Base-by-base conservation (phyloP, 2,113 vertebrate genomes). In the Nibea coibor region DNA sequence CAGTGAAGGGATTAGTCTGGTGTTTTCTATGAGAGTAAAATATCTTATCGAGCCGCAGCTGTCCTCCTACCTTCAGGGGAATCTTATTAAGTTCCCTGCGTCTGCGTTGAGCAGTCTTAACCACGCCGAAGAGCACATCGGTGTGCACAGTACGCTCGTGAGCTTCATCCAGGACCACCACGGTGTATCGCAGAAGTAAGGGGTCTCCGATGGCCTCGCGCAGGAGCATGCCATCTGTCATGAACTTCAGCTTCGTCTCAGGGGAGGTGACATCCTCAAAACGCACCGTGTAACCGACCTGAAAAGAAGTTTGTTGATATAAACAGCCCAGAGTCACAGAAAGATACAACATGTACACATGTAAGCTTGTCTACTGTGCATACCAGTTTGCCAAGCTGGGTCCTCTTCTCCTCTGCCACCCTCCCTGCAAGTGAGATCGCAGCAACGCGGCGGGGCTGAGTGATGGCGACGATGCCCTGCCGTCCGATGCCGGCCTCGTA, bases 141-240 rank as follows among this genome's bases (percentile, higher is more conserved):
- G 98, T 99, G 84, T 99, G 97, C 61, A 99, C 87, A 0, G 97
- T 98, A 85, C 97, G 96, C 86, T 99, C 98, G 0, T 99, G 98
- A 68, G 98, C 98, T 78, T 99, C 98, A 2, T 99, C 98, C 93
- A 99, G 94, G 75, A 99, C 93, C 82, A 97, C 90, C 15, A 98
- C 92, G 0, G 95, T 97, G 92, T 99, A 98, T 76, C 93, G 97
- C 76, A 96, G 94, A 87, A 99, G 91, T 59, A 97, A 53, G 0
- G 97, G 96, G 85, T 99, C 98, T 3, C 95, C 95, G 0, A 99
- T 95, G 19, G 98, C 98, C 84, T 99, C 98, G 0, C 98, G 96
- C 1, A 99, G 94, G 62, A 99, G 94, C 98, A 99, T 99, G 4
- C 98, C 98, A 0, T 99, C 98, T 0, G 98, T 99, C 92, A 98